Evolutionary conservation across 2,888 invertebrate genomes (phyloP).

Genomic region (Sylvicola cinctus): DNA sequence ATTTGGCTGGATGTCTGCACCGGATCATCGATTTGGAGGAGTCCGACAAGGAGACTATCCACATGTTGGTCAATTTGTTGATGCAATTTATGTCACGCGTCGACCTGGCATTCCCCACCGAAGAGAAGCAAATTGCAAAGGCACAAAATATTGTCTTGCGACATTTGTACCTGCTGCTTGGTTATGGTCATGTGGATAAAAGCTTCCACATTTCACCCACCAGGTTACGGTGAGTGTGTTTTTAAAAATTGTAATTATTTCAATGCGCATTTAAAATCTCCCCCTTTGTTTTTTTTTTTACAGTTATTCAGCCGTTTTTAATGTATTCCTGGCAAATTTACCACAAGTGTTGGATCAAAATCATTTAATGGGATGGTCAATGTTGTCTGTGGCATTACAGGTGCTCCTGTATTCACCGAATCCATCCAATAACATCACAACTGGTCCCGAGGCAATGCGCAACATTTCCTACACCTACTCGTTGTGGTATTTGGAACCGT

Average conservation of each 20-base stretch:
- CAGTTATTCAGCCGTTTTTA: slow-evolving; percentile 84
- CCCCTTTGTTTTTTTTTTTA: no score
- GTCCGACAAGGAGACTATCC: slow-evolving; percentile 87
- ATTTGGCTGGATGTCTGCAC: slow-evolving; percentile 58
- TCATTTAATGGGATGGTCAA: slow-evolving; percentile 74
- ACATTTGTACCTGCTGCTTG: slow-evolving; percentile 79
- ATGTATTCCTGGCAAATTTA: slow-evolving; percentile 82
- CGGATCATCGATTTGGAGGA: slow-evolving; percentile 85
- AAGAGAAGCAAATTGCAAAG: slow-evolving; percentile 61
- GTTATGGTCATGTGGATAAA: slow-evolving; percentile 81
- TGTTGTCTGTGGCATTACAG: slow-evolving; percentile 66
- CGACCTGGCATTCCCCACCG: slow-evolving; percentile 65
- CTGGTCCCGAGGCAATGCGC: slow-evolving; percentile 34
- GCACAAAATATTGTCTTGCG: slow-evolving; percentile 73
- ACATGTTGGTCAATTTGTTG: slow-evolving; percentile 79
- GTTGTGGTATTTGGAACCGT: slow-evolving; percentile 71
- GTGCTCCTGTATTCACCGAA: slow-evolving; percentile 69
- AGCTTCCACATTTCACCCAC: slow-evolving; percentile 80
- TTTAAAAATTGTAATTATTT: no score
- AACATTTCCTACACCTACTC: slow-evolving; percentile 46
- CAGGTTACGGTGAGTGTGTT: slow-evolving; percentile 42
- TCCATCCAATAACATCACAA: slow-evolving; percentile 36
- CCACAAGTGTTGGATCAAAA: slow-evolving; percentile 93
- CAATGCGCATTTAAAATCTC: no score
- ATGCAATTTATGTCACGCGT: slow-evolving; percentile 86